Evolutionary conservation across 2,797 vertebrate species (phyloP).

Genomic region (Australoheros facetus): DNA sequence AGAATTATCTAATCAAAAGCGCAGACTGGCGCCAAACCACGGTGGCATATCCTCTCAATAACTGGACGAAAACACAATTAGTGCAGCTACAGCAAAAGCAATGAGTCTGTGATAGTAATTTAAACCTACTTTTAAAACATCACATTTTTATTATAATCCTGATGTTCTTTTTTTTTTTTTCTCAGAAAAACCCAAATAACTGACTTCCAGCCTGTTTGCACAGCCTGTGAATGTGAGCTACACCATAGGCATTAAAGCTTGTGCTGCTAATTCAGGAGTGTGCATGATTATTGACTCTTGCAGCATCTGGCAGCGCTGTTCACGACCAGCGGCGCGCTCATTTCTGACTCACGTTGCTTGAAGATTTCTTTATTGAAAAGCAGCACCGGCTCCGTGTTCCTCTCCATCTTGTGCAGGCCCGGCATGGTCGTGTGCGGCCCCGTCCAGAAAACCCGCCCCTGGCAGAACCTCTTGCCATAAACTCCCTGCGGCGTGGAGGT

Average conservation of each 20-base stretch:
- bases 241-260: neutral
- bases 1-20: neutral
- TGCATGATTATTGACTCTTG: neutral
- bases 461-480: constrained; percentile 83
- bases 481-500: constrained; percentile 81
- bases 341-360: constrained; percentile 72
- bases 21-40: neutral
- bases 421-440: constrained; percentile 69
- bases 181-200: too few species aligned
- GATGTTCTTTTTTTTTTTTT: neutral
- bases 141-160: neutral
- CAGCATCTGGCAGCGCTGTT: neutral
- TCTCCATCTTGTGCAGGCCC: constrained; percentile 79
- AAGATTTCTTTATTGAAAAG: constrained; percentile 82
- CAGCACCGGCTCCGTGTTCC: constrained; percentile 63
- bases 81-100: neutral
- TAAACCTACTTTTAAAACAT: neutral
- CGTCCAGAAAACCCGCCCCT: constrained; percentile 84
- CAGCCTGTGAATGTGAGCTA: neutral
- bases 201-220: too few species aligned
- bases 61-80: neutral
- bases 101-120: neutral
- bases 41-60: neutral
- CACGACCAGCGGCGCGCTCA: accelerated
- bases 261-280: neutral